Base-by-base conservation (phyloP, 2,888 invertebrate genomes). In the Tiliacea aurago region DNA sequence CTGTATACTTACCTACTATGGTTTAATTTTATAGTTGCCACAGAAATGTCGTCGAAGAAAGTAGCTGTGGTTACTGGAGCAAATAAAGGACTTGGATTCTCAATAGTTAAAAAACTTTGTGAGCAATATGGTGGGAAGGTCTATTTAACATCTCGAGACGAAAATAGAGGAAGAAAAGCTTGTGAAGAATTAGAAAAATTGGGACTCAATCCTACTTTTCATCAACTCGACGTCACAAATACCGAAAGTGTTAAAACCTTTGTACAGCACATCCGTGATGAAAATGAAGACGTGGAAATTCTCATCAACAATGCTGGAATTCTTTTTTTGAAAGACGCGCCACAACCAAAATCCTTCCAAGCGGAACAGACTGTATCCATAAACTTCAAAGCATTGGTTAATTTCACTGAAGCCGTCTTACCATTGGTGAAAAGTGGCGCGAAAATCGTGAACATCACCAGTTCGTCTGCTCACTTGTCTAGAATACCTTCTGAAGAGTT, bases 231-330 rank as follows among this genome's bases (percentile, higher is more conserved):
- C 88, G 94, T 98, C 61, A 96, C 96, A 37, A 94, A 97, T 76
- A 87, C 93, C 23, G 89, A 92, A 5, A 98, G 98, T 87, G 93
- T 98, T 28, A 84, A 93, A 20, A 92, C 84, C 33, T 97, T 98
- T 80, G 90, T 93, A 45, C 93, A 96, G 59, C 96, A 96, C 80
- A 89, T 98, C 4, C 91, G 95, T 85, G 89, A 94, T 11, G 96
- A 95, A 66, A 94, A 98, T 87, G 97, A 97, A 65, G 97, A 97
- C 59, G 91, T 98, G 5, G 97, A 98, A 88, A 92, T 98, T 55
- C 92, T 98, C 28, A 95, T 98, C 10, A 98, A 98, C 88, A 98
- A 98, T 92, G 98, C 98, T 13, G 98, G 97, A 82, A 86, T 96
- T 73, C 83, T 95, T 2, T 95, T 94, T 84, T 86, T 93, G 0